Conservation (phyloP, 1,140 invertebrate species). For the Apis cerana region DNA sequence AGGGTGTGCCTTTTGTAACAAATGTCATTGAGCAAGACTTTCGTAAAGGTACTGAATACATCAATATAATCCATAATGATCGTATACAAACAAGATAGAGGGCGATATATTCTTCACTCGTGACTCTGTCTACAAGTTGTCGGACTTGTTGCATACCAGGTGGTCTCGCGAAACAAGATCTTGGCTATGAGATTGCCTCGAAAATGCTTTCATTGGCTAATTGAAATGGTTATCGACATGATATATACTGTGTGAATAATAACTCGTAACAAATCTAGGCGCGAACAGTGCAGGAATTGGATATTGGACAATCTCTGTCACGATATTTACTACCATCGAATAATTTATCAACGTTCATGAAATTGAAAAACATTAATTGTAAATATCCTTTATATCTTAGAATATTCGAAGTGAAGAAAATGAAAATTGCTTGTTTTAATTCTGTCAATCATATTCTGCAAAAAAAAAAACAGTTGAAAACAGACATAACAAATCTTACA, state of each 20-base stretch:
- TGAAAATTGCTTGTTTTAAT: not conserved
- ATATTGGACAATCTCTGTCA: constrained; percentile 23
- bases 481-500: not conserved
- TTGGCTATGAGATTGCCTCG: not conserved
- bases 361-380: not conserved
- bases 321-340: not conserved
- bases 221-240: constrained; percentile 38
- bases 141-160: constrained; percentile 46
- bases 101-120: constrained; percentile 26
- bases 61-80: constrained; percentile 9
- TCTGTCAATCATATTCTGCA: not conserved
- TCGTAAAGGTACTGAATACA: not conserved
- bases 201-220: constrained; percentile 44
- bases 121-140: constrained; percentile 20
- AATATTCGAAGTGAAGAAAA: not conserved
- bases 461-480: not conserved
- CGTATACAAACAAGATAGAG: not conserved
- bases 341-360: constrained; percentile 27
- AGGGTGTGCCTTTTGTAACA: not conserved
- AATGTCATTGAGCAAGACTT: not conserved
- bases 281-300: constrained; percentile 10
- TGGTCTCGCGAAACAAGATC: constrained; percentile 42
- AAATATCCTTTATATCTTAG: not conserved
- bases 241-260: constrained; percentile 5
- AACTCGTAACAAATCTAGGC: constrained; percentile 24